These are phyloP conservation scores for Phyllostomus discolor DNA, from an alignment of 2,113 vertebrate genomes.

Conservation along the genomic window DNA sequence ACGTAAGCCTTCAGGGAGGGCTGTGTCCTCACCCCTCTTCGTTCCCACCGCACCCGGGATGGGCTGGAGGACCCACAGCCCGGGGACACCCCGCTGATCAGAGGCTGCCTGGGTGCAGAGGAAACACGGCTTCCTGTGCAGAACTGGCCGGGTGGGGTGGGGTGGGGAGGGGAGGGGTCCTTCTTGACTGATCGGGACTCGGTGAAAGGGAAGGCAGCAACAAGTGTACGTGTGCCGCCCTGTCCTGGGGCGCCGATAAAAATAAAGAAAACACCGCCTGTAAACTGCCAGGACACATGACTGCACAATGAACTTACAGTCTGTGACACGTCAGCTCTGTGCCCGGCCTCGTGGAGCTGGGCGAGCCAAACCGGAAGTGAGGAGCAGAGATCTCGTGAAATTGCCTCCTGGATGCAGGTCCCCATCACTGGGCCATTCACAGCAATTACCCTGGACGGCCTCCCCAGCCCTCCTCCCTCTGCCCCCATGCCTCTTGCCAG, in stretches of 20 bases:
- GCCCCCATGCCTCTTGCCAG: background rate
- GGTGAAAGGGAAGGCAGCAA: background rate
- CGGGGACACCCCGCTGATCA: background rate
- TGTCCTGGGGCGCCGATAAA: constrained; percentile 3
- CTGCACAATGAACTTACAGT: constrained; percentile 31
- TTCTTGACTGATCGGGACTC: background rate
- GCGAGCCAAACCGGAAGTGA: constrained; percentile 32
- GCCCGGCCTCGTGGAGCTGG: background rate
- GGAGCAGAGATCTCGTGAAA: constrained; percentile 22
- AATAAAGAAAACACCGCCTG: background rate
- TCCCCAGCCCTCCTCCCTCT: background rate
- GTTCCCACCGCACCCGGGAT: background rate
- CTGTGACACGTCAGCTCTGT: constrained; percentile 35
- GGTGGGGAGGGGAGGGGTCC: rapidly evolving
- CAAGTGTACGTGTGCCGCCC: background rate
- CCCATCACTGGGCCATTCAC: background rate
- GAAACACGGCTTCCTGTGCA: background rate
- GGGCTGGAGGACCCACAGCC: background rate
- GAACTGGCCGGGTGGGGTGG: too few species aligned
- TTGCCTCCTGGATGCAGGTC: constrained; percentile 12
- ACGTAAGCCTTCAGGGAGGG: background rate
- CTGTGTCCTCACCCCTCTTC: background rate
- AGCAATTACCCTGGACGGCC: background rate
- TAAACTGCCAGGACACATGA: background rate
- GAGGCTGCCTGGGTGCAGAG: background rate